Conservation (phyloP, 2,113 vertebrate species). For the Amblyornis subalaris region DNA sequence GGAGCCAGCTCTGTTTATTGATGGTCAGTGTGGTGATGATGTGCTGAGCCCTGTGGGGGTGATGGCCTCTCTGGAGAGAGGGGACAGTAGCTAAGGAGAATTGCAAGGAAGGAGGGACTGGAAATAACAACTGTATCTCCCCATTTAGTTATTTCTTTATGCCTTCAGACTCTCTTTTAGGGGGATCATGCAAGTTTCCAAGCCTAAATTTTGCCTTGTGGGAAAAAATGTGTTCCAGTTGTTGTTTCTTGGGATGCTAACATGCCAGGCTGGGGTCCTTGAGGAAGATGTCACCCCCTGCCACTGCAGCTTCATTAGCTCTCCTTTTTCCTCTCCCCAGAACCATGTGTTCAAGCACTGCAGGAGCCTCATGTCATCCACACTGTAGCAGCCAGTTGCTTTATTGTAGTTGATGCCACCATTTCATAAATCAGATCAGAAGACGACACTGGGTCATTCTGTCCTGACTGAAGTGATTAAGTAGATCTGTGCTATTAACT, state of each 20-base stretch:
- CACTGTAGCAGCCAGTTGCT: neutral
- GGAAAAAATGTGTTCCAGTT: neutral
- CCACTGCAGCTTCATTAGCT: neutral
- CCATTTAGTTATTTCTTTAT: neutral
- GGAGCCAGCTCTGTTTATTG: neutral
- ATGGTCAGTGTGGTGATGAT: neutral
- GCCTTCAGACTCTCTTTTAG: neutral
- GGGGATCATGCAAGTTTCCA: neutral
- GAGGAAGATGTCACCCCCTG: neutral
- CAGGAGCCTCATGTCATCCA: neutral
- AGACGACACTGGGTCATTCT: slow-evolving; percentile 34
- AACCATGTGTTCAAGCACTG: neutral
- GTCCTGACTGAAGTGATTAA: slow-evolving; percentile 40
- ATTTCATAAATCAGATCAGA: slow-evolving; percentile 49
- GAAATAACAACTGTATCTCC: neutral
- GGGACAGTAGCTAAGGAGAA: neutral
- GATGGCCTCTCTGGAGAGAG: neutral
- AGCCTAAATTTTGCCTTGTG: neutral
- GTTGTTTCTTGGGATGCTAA: neutral
- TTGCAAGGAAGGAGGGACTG: neutral
- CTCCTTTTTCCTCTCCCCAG: neutral
- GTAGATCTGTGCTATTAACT: slow-evolving; percentile 18
- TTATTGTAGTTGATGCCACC: neutral
- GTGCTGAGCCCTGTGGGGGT: rapidly evolving
- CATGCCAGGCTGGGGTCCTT: neutral